Base-by-base conservation (phyloP, 1,140 invertebrate species). In the Heliconius hewitsoni region DNA sequence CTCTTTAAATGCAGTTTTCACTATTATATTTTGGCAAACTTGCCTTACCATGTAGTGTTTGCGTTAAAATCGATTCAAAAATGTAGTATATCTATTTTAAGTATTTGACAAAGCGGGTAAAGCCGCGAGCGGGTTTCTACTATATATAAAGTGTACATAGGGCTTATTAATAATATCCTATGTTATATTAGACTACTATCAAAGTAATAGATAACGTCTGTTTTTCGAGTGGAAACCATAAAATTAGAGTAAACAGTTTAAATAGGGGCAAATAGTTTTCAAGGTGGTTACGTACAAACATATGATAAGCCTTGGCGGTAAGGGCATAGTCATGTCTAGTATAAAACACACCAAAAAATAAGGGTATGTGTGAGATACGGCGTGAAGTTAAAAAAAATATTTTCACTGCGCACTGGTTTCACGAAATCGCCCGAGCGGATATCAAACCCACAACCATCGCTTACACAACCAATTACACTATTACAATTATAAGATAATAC, bases 211-310 rank as follows among this genome's bases (percentile, higher is more conserved):
- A 76, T 76, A 76, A 50, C 57, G 23, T 19, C 6, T 74, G 30
- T 46, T 70, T 70, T 74, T 37, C 18, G n/a, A 34, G 71, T 72
- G 71, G 76, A 79, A 74, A 50, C 74, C 42, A 57, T 66, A 76
- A 72, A 55, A 39, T n/a, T 6, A 50, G 19, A 34, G 74, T 46
- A 80, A 79, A 74, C 78, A 79, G 72, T 74, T 78, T 19, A 71
- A 75, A 57, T 72, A 76, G 18, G 37, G 34, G 70, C 50, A 80
- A 75, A 80, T 66, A 79, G 42, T 66, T 66, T 66, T 66, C 60
- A 66, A 79, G 74, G 77, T 27, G 34, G 73, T 50, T 77, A 74
- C 27, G 50, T 73, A 52, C 77, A 78, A 78, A 79, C 39, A 82
- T 76, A 74, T 71, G 76, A 75, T 46, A 60, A 76, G 78, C 74